Evolutionary conservation across 2,888 invertebrate genomes (phyloP).

Genomic region (Dasysyrphus albostriatus): DNA sequence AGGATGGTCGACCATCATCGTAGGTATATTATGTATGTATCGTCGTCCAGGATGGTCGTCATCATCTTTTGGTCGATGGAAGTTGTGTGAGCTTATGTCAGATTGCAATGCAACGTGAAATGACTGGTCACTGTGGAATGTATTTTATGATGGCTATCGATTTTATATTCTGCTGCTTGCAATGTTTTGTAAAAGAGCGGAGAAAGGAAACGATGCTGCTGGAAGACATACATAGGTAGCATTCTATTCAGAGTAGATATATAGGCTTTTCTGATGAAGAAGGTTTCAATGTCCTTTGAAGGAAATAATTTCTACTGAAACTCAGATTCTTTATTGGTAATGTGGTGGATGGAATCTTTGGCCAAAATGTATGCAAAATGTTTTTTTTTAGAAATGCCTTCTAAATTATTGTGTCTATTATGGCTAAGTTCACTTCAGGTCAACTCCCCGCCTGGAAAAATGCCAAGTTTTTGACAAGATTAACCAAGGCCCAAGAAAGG

Average conservation of each 20-base stretch:
- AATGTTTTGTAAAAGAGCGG: not conserved
- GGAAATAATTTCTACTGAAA: not conserved
- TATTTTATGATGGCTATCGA: conserved; percentile 36
- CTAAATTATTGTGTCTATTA: too few relatives aligned
- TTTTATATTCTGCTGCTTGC: conserved; percentile 40
- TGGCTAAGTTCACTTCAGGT: too few relatives aligned
- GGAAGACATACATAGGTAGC: not conserved
- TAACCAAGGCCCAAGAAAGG: too few relatives aligned
- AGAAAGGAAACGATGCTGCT: not conserved
- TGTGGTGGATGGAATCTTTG: not conserved
- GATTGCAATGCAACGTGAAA: conserved; percentile 21
- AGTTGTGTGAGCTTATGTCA: conserved; percentile 55
- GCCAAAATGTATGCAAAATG: not conserved
- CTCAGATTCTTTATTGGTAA: not conserved
- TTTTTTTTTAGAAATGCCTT: not conserved
- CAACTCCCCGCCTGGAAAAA: too few relatives aligned
- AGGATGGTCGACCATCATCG: conserved; percentile 17
- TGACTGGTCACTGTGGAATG: conserved; percentile 58
- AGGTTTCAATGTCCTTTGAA: not conserved
- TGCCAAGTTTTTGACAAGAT: too few relatives aligned
- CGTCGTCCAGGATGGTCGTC: not conserved
- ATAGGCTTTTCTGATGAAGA: not conserved
- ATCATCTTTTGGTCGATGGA: conserved; percentile 26
- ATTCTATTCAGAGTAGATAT: not conserved
- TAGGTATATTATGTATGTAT: not conserved